Evolutionary conservation across 2,113 vertebrate species (phyloP).

Genomic region (Psilopsiagon aurifrons): DNA sequence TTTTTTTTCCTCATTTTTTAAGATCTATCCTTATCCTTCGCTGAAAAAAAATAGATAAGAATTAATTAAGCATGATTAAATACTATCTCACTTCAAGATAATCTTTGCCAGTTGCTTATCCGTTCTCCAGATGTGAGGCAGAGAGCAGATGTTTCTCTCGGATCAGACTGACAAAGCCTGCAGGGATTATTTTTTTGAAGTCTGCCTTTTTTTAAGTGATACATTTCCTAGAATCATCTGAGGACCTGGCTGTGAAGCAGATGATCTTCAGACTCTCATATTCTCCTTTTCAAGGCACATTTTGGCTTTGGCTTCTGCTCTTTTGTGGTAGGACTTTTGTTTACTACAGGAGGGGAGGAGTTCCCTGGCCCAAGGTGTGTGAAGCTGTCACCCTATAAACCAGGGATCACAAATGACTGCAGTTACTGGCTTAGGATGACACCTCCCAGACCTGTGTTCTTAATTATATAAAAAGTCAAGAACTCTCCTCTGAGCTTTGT

Average conservation of each 20-base stretch:
- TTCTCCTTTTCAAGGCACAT: not conserved
- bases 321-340: not conserved
- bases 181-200: not conserved
- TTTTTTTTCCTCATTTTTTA: not conserved
- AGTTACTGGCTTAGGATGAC: not conserved
- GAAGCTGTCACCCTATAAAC: not conserved
- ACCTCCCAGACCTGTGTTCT: not conserved
- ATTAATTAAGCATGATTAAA: not conserved
- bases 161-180: not conserved
- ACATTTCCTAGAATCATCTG: not conserved
- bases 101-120: not conserved
- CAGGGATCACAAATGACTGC: not conserved
- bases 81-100: not conserved
- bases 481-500: not conserved
- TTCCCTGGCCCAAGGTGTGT: not conserved
- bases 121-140: not conserved
- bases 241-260: not conserved
- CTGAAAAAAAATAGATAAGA: not conserved
- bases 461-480: not conserved
- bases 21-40: not conserved
- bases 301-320: not conserved
- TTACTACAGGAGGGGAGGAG: not conserved
- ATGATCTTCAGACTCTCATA: not conserved
- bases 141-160: not conserved
- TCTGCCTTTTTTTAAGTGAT: not conserved